Base-by-base conservation (phyloP, 2,888 invertebrate species). In the Vanessa cardui region DNA sequence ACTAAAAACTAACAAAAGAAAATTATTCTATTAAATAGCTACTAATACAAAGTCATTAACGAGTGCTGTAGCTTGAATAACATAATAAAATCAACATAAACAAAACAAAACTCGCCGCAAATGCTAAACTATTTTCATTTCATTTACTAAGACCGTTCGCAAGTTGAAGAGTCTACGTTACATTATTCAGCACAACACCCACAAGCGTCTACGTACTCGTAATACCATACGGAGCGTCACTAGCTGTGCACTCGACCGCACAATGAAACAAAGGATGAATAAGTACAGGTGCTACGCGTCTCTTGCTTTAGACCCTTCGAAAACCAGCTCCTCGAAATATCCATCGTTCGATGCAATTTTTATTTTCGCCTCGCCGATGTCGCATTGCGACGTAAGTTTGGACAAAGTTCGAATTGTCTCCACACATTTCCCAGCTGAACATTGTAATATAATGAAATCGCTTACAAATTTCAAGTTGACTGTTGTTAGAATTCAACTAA, bases 261-360 rank as follows among this genome's bases (percentile, higher is more conserved):
- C 77, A 72, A 50, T 71, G 80, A 85, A 50, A 90, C 87, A 89
- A 90, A 87, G 79, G 81, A 77, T 83, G 86, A 82, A 86, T 82
- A 49, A 52, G 82, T 77, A 80, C 83, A 81, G 81, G 80, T 82
- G 81, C 80, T 75, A 79, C 83, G 80, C 78, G 76, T 83, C 59
- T 65, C 49, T 64, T 45, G 31, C 12, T 59, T 46, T 60, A 52
- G 59, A 33, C 18, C 9, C 26, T 50, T 52, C 33, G 18, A 50
- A 50, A 60, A 60, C 59, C 31, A 50, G 15, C 21, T 50, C 20
- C 21, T 50, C 49, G n/a, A 8, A 21, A 21, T 15, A 21, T 50
- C 12, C 21, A 21, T 50, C 50, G 50, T 50, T 21, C 20, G 12
- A 21, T 50, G 20, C 21, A 50, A 15, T 50, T 18, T 50, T 84